Conservation (phyloP, 2,113 vertebrate genomes). For the Vulpes ferrilata region DNA sequence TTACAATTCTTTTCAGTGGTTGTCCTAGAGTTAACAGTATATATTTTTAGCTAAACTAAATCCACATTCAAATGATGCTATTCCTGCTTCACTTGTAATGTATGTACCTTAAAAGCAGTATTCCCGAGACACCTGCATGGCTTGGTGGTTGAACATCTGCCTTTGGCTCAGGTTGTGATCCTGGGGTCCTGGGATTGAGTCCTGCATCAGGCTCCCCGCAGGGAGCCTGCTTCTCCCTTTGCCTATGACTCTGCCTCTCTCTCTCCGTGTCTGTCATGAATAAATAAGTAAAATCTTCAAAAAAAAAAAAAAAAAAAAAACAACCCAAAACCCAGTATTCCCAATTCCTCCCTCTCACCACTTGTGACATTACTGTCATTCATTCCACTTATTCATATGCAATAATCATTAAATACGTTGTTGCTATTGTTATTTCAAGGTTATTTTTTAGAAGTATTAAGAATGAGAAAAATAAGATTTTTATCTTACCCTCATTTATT, state of each 20-base stretch:
- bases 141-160: too few species aligned
- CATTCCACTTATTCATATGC: background rate
- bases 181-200: too few species aligned
- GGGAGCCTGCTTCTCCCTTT: too few species aligned
- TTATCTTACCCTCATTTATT: background rate
- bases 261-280: too few species aligned
- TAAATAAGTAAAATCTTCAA: too few species aligned
- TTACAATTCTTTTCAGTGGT: background rate
- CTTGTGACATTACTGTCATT: background rate
- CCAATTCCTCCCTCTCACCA: background rate
- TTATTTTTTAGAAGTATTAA: background rate
- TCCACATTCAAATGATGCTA: background rate
- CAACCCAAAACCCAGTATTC: background rate
- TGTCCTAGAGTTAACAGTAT: background rate
- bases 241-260: too few species aligned
- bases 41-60: background rate
- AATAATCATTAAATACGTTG: background rate
- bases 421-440: background rate
- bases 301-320: too few species aligned
- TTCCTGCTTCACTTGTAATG: background rate
- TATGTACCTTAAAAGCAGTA: background rate
- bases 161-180: too few species aligned
- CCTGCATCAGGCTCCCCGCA: too few species aligned
- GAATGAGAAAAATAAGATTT: background rate
- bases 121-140: background rate